Evolutionary conservation across 2,113 vertebrate genomes (phyloP), one percentile per base, ranked within the genome.

Genomic region (Corydoras maculifer): DNA sequence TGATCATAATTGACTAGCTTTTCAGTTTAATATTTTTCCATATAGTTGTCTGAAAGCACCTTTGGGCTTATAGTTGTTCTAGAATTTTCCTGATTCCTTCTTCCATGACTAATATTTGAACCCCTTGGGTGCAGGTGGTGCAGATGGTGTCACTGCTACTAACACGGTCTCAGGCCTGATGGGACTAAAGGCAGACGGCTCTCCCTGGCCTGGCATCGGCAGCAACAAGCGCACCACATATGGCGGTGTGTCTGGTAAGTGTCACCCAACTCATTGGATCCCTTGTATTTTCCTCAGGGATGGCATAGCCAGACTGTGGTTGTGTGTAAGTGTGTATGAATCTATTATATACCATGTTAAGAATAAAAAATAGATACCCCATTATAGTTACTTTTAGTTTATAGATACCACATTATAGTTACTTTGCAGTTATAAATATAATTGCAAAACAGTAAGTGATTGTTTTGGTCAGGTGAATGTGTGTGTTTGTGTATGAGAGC

Each of bases 91-190:
- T 79, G 25, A 30, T 51, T 70, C 31, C 70, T n/a, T 65, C 72
- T 76, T 49, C 30, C 10, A 3, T 54, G 71, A 67, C 75, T 73
- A 65, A 78, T 75, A 62, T 67, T 35, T 75, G 25, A 68, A 59
- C 70, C 55, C 71, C 74, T 43, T 73, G 81, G 81, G 78, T 77
- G 70, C 84, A 95, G 94, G 94, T 81, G 90, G 90, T 0, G 91
- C 93, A 86, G 91, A 95, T 87, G 95, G 93, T 4, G 84, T 92
- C 77, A 94, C 90, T 58, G 92, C 92, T 79, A 93, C 89, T 78
- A 93, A 94, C 84, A 93, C 91, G 0, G 89, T 94, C 80, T 91
- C 90, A 14, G 92, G 92, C 55, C 88, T 93, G 84, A 92, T 94
- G 92, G 92, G 88, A 85, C 82, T 91, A 54, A 86, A 83, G 82